Evolutionary conservation across 92 coral and sea anemone genomes (phyloP).

Genomic region (Virgularia gustaviana): DNA sequence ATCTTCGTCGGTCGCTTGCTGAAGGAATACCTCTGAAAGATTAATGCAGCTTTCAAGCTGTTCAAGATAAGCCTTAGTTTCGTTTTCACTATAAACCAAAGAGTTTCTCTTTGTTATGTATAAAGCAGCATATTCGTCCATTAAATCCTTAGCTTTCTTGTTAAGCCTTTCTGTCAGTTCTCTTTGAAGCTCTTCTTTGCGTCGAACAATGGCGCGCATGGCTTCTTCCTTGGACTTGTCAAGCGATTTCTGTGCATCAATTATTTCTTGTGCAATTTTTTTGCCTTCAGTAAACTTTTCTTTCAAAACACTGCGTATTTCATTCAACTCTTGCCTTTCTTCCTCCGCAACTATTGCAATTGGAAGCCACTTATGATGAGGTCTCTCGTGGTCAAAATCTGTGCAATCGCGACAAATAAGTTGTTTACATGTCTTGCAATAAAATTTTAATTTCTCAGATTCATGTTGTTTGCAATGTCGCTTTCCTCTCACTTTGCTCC

Average conservation of each 20-base stretch:
- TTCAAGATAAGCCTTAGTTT: neutral
- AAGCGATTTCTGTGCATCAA: conserved; percentile 11
- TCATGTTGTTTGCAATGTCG: conserved; percentile 2
- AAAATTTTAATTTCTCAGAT: neutral
- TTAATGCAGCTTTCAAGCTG: conserved; percentile 8
- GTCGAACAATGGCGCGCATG: neutral
- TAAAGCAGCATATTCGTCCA: neutral
- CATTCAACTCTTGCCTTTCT: neutral
- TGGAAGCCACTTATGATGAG: neutral
- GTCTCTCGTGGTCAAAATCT: neutral
- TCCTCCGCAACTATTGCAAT: neutral
- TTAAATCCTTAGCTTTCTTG: neutral
- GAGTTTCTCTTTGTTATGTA: neutral
- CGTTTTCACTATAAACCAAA: neutral
- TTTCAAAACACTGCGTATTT: neutral
- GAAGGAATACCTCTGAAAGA: conserved; percentile 7
- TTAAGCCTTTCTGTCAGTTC: neutral
- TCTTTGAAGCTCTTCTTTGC: neutral
- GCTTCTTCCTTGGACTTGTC: neutral
- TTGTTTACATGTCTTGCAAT: neutral
- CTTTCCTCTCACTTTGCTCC: neutral
- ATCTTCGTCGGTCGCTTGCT: conserved; percentile 17
- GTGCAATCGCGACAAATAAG: neutral
- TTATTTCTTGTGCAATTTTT: neutral
- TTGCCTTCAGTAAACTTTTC: neutral